These are phyloP conservation scores for Enteromius fasciolatus DNA, from an alignment of 2,797 vertebrate species.

Conservation along the genomic window DNA sequence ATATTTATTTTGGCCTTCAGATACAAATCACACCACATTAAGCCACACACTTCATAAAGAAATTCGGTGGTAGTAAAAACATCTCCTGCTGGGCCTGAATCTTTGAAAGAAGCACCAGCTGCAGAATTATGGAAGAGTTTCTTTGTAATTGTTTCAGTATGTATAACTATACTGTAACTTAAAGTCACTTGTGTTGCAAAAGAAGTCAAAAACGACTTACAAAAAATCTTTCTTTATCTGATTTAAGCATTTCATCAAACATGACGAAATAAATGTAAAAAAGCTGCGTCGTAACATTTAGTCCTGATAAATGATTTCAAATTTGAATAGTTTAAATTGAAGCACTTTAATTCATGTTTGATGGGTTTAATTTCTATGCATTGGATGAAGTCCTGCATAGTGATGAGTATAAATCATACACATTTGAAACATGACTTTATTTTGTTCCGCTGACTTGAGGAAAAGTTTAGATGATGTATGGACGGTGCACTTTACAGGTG, in stretches of 20 bases:
- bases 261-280: too few species aligned
- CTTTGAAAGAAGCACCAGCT: slow-evolving; percentile 59
- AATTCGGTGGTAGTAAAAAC: slow-evolving; percentile 69
- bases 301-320: background rate
- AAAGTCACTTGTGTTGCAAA: background rate
- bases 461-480: slow-evolving; percentile 27
- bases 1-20: slow-evolving; percentile 70
- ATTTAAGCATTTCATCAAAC: background rate
- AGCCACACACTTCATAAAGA: slow-evolving; percentile 72
- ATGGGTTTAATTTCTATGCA: background rate
- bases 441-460: slow-evolving; percentile 20
- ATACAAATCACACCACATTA: slow-evolving; percentile 75
- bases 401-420: background rate
- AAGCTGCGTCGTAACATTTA: background rate
- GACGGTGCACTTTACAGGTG: slow-evolving; percentile 5
- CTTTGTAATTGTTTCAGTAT: slow-evolving; percentile 69
- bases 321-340: background rate
- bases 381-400: too few species aligned
- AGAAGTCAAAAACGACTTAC: background rate
- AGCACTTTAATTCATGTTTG: background rate
- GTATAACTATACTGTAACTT: slow-evolving; percentile 36
- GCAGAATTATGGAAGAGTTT: slow-evolving; percentile 48
- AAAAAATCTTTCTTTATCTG: background rate
- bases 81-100: slow-evolving; percentile 68
- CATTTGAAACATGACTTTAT: background rate